phyloP scores from a whole-genome alignment of 2,113 vertebrate genomes.

The Misgurnus mizolepis region DNA sequence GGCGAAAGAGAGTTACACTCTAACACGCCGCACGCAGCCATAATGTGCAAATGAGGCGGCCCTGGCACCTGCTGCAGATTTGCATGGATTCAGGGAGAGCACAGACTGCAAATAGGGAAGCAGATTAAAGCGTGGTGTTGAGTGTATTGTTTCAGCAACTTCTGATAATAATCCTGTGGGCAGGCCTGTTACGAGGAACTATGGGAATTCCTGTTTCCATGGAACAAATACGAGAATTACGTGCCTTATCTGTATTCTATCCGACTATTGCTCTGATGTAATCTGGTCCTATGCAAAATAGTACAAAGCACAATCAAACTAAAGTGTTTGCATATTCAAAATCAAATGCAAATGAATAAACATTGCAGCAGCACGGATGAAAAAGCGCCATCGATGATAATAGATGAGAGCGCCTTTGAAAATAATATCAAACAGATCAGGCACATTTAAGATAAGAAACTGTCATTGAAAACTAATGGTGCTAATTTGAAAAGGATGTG shows the following conservation, averaged over 20 bases:
- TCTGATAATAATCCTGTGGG: background rate
- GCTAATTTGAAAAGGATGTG: background rate
- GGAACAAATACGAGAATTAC: background rate
- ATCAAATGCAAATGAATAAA: constrained; percentile 37
- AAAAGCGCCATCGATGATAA: background rate
- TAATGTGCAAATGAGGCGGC: constrained; percentile 62
- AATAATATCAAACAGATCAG: constrained; percentile 28
- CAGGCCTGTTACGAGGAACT: constrained; percentile 11
- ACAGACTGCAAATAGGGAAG: constrained; percentile 32
- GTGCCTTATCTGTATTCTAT: constrained; percentile 20
- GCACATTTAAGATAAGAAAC: constrained; percentile 21
- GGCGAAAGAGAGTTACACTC: constrained; percentile 47
- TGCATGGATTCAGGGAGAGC: constrained; percentile 66
- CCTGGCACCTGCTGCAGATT: constrained; percentile 62
- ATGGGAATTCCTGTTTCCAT: constrained; percentile 9
- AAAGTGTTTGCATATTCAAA: constrained; percentile 46
- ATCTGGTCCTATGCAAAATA: constrained; percentile 42
- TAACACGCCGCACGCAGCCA: constrained; percentile 39
- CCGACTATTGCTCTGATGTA: constrained; percentile 12
- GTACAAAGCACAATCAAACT: constrained; percentile 22
- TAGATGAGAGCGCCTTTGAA: constrained; percentile 2
- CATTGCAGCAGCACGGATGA: constrained; percentile 10
- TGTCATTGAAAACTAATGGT: constrained; percentile 1
- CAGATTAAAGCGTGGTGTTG: constrained; percentile 45
- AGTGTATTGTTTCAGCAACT: constrained; percentile 13